Base-by-base conservation (phyloP, 2,113 vertebrate genomes). In the Thomomys bottae region DNA sequence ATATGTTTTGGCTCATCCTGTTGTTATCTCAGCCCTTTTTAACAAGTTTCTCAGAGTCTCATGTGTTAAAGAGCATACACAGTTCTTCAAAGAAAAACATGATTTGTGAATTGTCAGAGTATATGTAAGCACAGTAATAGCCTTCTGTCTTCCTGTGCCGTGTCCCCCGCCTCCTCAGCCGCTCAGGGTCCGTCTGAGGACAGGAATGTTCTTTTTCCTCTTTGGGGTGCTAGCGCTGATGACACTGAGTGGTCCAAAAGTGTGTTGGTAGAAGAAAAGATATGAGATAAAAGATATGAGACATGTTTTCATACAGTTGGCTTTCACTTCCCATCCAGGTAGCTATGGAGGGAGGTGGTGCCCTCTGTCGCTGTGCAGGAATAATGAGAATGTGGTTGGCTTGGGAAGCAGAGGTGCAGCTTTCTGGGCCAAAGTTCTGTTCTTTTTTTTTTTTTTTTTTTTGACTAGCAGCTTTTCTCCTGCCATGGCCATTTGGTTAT, bases 111-210 rank as follows among this genome's bases (percentile, higher is more conserved):
- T 57, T 2, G 38, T 82, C 38, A 3, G 68, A 30, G n/a, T 26
- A n/a, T n/a, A n/a, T n/a, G 6, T 32, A 2, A 30, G 30, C 3
- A 0, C 2, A 8, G 32, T 3, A 11, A 5, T 67, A 24, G 24
- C 32, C 34, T 26, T 2, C 0, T 11, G 8, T 49, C 28, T 3
- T 14, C 15, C n/a, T 40, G 0, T 3, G 0, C 18, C 9, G 0
- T 0, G 0, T 42, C 59, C 54, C 34, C 17, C 3, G 11, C 4
- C 26, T 26, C 23, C 40, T 45, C 28, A 3, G 11, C 38, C 34
- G 40, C 2, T 24, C 11, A 9, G 5, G 70, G 32, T 40, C 54
- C 3, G 17, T 61, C 54, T 32, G 30, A 8, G 5, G n/a, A 17
- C 26, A 59, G 49, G 32, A 81, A 40, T 78, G 24, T 36, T 3